These are phyloP conservation scores for Hoplodrina blanda DNA, from an alignment of 2,888 invertebrate species.

Conservation along the genomic window DNA sequence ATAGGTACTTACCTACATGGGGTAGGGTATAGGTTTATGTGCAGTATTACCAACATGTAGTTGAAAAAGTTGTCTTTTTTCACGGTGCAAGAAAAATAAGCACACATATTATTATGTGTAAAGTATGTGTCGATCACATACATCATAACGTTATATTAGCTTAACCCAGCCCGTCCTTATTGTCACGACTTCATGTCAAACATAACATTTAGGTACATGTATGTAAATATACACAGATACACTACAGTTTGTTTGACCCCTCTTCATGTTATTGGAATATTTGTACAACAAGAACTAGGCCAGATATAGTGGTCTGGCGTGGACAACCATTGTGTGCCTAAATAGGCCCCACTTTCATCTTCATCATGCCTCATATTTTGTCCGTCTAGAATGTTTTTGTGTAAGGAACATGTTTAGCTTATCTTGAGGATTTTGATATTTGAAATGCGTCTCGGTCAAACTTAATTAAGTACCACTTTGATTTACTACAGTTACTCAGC, in stretches of 20 bases:
- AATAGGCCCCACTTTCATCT: conserved; percentile 36
- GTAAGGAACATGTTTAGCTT: neutral
- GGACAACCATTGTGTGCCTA: conserved; percentile 42
- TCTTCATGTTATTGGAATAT: conserved; percentile 46
- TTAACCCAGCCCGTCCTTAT: conserved; percentile 8
- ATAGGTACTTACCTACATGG: too few species aligned
- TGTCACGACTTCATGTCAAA: conserved; percentile 6
- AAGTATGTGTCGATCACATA: neutral
- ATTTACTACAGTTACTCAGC: neutral
- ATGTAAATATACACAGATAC: conserved; percentile 22
- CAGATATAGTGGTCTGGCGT: conserved; percentile 39
- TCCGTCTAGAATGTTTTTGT: conserved; percentile 13
- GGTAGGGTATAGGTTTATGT: too few species aligned
- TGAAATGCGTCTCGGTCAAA: neutral
- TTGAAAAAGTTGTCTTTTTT: too few species aligned
- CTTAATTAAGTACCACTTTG: neutral
- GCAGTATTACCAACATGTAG: too few species aligned
- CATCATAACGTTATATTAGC: conserved; percentile 2
- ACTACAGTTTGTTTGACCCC: conserved; percentile 18
- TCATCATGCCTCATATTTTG: conserved; percentile 23
- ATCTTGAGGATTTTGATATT: neutral
- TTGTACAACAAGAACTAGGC: conserved; percentile 39
- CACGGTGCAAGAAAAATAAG: too few species aligned
- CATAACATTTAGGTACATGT: conserved; percentile 13
- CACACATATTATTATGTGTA: too few species aligned